A percentile compares a stretch with the other conserved stretches of the same genome.
Conservation (phyloP, 2,797 vertebrate species). For the Carcharodon carcharias region DNA sequence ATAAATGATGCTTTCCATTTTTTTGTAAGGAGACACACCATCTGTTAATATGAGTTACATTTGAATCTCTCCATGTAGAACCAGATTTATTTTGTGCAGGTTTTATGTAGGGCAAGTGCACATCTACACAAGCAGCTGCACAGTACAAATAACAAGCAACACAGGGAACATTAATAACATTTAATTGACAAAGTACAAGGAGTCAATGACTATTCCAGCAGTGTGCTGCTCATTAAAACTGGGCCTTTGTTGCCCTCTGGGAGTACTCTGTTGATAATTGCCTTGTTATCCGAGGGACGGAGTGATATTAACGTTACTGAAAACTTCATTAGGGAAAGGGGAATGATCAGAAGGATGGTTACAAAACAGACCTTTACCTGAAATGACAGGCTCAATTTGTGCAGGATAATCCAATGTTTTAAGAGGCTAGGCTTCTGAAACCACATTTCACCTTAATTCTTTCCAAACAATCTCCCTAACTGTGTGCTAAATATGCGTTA, state of each 20-base stretch:
- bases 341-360: neutral
- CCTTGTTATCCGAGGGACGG: neutral
- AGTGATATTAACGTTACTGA: slow-evolving; percentile 6
- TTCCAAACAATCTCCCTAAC: neutral
- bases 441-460: neutral
- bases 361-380: neutral
- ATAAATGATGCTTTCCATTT: neutral
- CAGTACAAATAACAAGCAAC: neutral
- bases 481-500: neutral
- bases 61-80: neutral
- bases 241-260: neutral
- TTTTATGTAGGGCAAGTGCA: neutral
- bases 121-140: slow-evolving; percentile 22
- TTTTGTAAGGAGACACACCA: neutral
- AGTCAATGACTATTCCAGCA: neutral
- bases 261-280: neutral
- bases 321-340: neutral
- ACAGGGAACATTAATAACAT: neutral
- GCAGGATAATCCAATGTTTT: neutral
- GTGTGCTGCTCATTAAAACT: neutral
- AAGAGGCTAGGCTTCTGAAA: neutral
- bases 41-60: neutral
- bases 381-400: neutral
- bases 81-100: neutral
- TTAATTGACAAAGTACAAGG: neutral